A percentile compares a stretch with the other conserved stretches of the same genome.
Evolutionary conservation across 2,113 vertebrate genomes (phyloP).

Genomic region (Acanthisitta chloris): DNA sequence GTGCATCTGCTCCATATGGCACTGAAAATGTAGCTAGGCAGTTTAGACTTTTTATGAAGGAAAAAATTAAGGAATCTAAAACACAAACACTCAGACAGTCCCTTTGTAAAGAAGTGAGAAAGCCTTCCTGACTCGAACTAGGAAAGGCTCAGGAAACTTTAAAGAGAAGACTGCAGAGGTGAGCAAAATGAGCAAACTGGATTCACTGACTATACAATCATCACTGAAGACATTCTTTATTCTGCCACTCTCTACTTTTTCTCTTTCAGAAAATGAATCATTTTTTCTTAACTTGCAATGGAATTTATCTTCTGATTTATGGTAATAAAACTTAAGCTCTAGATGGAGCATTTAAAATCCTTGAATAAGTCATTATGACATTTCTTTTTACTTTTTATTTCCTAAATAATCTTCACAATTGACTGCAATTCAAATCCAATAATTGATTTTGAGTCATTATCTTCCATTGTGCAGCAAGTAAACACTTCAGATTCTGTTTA

Average conservation of each 20-base stretch:
- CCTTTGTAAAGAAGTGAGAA: neutral
- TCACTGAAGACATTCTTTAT: neutral
- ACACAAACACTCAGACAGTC: neutral
- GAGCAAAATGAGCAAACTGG: neutral
- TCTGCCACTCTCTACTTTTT: neutral
- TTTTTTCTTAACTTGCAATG: neutral
- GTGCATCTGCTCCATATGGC: neutral
- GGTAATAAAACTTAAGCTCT: neutral
- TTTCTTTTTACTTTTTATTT: neutral
- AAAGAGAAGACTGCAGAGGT: neutral
- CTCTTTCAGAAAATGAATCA: neutral
- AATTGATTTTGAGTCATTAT: constrained; percentile 29
- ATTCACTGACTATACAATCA: neutral
- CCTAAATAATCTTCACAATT: constrained; percentile 12
- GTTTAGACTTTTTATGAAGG: neutral
- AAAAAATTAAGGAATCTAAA: neutral
- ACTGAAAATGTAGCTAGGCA: neutral
- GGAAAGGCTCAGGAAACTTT: neutral
- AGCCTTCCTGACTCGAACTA: neutral
- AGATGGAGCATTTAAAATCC: constrained; percentile 30
- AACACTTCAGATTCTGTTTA: constrained; percentile 6
- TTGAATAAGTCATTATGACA: constrained; percentile 28
- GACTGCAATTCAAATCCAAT: neutral
- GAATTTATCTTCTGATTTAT: constrained; percentile 8
- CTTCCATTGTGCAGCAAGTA: constrained; percentile 7